Evolutionary conservation across 1,140 invertebrate genomes (phyloP).

Genomic region (Musca domestica): DNA sequence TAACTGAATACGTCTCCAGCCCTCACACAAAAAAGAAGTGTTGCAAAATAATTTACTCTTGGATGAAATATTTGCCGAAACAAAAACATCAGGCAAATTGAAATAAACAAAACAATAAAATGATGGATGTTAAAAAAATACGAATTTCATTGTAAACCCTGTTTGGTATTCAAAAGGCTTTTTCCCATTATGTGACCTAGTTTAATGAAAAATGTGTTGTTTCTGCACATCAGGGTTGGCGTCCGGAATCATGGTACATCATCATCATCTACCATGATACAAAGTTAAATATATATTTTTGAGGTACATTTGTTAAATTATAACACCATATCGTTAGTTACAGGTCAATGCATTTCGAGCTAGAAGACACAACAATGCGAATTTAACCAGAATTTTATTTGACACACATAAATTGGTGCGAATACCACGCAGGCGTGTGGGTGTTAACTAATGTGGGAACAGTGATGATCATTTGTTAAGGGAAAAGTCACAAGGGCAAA

Average conservation of each 20-base stretch:
- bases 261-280: no score
- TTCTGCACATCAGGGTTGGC: not conserved
- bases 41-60: conserved; percentile 10
- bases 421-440: conserved; percentile 4
- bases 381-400: conserved; percentile 14
- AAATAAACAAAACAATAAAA: conserved; percentile 12
- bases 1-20: no score
- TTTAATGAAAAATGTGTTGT: not conserved
- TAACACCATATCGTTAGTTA: not conserved
- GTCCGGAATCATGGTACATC: no score
- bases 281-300: no score
- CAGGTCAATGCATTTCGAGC: not conserved
- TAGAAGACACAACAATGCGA: not conserved
- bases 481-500: no score
- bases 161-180: not conserved
- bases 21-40: not conserved
- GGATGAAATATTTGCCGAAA: not conserved
- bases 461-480: no score
- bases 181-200: conserved; percentile 8
- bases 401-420: not conserved
- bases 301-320: no score
- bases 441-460: not conserved
- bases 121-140: conserved; percentile 7
- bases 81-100: not conserved
- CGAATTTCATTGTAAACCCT: not conserved